phyloP scores from a whole-genome alignment of 2,113 vertebrate species.

The Leptobrachium leishanense region DNA sequence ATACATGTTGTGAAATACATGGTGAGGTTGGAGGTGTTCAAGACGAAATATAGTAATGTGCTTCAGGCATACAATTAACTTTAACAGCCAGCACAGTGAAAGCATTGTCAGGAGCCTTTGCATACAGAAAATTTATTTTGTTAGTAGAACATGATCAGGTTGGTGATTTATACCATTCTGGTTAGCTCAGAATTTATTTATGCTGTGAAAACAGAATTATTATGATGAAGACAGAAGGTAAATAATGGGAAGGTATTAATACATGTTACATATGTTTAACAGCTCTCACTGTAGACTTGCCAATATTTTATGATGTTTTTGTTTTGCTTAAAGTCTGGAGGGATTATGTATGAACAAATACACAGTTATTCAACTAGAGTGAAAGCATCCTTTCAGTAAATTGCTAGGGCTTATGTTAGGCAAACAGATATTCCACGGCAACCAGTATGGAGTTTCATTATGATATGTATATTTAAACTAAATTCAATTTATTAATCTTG shows the following conservation, averaged over 20 bases:
- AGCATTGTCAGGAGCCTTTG: slow-evolving; percentile 3
- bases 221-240: slow-evolving; percentile 19
- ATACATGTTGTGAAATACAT: slow-evolving; percentile 12
- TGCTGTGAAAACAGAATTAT: slow-evolving; percentile 33
- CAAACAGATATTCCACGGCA: background rate
- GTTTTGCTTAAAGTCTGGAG: slow-evolving; percentile 22
- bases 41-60: slow-evolving; percentile 37
- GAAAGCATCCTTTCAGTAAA: slow-evolving; percentile 5
- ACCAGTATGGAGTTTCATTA: background rate
- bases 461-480: too few relatives aligned
- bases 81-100: slow-evolving; percentile 33
- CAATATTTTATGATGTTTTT: background rate
- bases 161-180: slow-evolving; percentile 30
- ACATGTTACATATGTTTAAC: slow-evolving; percentile 29
- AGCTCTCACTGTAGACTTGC: slow-evolving; percentile 5
- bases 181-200: slow-evolving; percentile 19
- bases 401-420: background rate
- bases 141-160: slow-evolving; percentile 6
- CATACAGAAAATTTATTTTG: slow-evolving; percentile 1
- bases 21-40: slow-evolving; percentile 27
- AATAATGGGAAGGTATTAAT: slow-evolving; percentile 38
- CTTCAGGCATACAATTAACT: slow-evolving; percentile 44
- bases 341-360: slow-evolving; percentile 17
- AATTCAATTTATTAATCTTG: too few relatives aligned
- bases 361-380: background rate